Evolutionary conservation across 2,113 vertebrate species (phyloP), one percentile per base, ranked within the genome.

Genomic region (Todiramphus saurophagus): DNA sequence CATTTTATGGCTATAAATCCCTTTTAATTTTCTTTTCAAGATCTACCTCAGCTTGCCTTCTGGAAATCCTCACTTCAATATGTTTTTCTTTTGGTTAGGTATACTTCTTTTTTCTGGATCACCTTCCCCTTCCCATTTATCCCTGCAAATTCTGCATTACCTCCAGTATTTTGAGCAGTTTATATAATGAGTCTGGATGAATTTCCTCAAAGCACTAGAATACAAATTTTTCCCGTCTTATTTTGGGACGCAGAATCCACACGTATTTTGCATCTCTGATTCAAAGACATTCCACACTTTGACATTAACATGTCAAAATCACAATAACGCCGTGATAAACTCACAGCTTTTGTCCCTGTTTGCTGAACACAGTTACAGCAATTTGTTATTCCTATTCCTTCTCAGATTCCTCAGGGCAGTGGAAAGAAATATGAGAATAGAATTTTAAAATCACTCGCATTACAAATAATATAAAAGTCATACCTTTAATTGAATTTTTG

Each of bases 401-500:
- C 59, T 48, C 58, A 53, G 44, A 24, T 35, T 64, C 39, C 63
- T 56, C 48, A 50, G 5, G 20, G 5, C 35, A 48, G 10, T 18
- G 18, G 86, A 48, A 80, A 53, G 27, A 83, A 82, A 62, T 10
- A 13, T 0, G 7, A 67, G 16, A 1, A 37, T 0, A n/a, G n/a
- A 31, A 53, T 86, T 95, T 56, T 30, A 44, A 75, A 88, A 35
- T 30, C 7, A 58, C 12, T 35, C 41, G 4, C 10, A 33, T 43
- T 13, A 55, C 15, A 78, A 75, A 64, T 14, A 33, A 72, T n/a
- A 59, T 7, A 62, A 44, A 80, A 64, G 10, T 21, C 94, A 77
- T 98, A 99, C 99, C 99, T 99, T 99, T 95, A 98, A 93, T 53
- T 98, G 98, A 93, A 98, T 98, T 86, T 97, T 93, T 94, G 97